Base-by-base conservation (phyloP, 1,140 invertebrate species). In the Scaptomyza pallida region DNA sequence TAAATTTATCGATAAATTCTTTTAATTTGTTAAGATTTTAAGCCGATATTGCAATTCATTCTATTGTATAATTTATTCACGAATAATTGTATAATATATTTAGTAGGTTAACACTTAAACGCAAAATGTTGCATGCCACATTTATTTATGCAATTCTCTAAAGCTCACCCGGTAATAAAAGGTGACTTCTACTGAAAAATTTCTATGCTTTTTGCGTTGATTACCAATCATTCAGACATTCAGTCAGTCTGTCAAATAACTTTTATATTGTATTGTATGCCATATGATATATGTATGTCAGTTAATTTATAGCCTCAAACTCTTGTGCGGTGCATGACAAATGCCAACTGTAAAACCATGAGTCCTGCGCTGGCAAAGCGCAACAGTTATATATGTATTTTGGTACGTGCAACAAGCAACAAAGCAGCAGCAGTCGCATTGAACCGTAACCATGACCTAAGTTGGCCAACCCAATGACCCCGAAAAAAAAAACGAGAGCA, bases 371-470 rank as follows among this genome's bases (percentile, higher is more conserved):
- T 30, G 6, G 8, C 26, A 9, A 16, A 60, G 60, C 17, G 68
- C 68, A 71, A 71, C 68, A 71, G 68, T 65, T 64, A 12, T 51
- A 30, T n/a, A n/a, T n/a, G n/a, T n/a, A n/a, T n/a, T n/a, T 30
- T 30, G 26, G 6, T 30, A 65, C 50, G 67, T 55, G 67, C 60
- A 41, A 57, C 43, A 56, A 13, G 15, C 30, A 47, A 37, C 40
- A 15, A 9, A 9, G 12, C 19, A 47, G 33, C 40, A 15, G 2
- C 6, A 21, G 21, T 23, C 48, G 65, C 57, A 70, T 48, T 70
- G 67, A 71, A 65, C 63, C 48, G 35, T 54, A 67, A 60, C 69
- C 69, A 45, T 72, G 69, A 68, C 69, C 69, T 48, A 55, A 67
- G 69, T 44, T 23, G 51, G 61, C 19, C 43, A 72, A 67, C 62